phyloP scores from a whole-genome alignment of 2,113 vertebrate species.

The Melanerpes formicivorus region DNA sequence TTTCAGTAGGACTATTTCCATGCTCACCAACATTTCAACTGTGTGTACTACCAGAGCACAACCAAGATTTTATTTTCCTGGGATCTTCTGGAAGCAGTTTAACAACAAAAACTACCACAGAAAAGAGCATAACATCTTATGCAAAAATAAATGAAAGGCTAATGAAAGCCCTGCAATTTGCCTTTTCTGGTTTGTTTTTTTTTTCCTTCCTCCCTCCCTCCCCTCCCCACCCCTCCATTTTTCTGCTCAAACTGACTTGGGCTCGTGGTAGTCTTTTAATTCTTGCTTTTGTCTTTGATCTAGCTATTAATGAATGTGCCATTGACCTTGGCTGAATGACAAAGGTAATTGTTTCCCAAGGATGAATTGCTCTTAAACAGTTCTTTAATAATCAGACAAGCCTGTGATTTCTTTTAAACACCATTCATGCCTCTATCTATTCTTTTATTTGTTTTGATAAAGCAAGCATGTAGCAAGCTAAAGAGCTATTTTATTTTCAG shows the following conservation, averaged over 20 bases:
- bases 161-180: neutral
- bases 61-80: neutral
- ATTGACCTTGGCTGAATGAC: slow-evolving; percentile 35
- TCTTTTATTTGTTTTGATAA: slow-evolving; percentile 10
- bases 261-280: neutral
- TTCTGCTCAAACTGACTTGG: neutral
- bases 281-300: slow-evolving; percentile 19
- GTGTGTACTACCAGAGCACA: neutral
- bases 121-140: neutral
- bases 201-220: too few species aligned
- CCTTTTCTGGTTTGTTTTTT: too few species aligned
- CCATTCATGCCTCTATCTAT: neutral
- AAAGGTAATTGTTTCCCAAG: neutral
- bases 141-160: neutral
- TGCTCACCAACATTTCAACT: neutral
- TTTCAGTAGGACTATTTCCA: neutral
- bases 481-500: neutral
- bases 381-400: neutral
- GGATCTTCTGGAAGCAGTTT: neutral
- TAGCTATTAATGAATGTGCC: slow-evolving; percentile 9
- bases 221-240: neutral
- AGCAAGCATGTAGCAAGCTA: neutral
- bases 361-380: slow-evolving; percentile 6
- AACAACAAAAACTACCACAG: neutral
- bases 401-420: neutral